phyloP scores from a whole-genome alignment of 2,888 invertebrate species.

The Zeuzera pyrina region DNA sequence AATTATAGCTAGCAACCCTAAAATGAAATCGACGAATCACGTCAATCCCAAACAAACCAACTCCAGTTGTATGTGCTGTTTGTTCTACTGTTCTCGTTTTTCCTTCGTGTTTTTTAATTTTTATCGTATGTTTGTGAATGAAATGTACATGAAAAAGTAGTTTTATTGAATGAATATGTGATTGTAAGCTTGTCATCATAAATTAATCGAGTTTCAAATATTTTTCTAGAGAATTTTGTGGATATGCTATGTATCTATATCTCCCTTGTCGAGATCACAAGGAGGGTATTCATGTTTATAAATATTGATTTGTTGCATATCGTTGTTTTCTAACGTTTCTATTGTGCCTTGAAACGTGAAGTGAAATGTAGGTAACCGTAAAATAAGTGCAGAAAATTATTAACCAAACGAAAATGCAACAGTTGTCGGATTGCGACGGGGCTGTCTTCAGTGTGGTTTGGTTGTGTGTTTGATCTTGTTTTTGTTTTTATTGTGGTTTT shows the following conservation, averaged over 20 bases:
- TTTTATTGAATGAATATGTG: slow-evolving; percentile 36
- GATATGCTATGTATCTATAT: slow-evolving; percentile 25
- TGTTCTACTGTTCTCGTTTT: slow-evolving; percentile 24
- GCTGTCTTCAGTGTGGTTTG: slow-evolving; percentile 36
- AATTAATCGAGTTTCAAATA: slow-evolving; percentile 10
- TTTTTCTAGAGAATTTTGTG: slow-evolving; percentile 21
- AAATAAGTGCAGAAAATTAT: slow-evolving; percentile 21
- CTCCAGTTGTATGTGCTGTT: slow-evolving; percentile 27
- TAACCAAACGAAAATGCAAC: slow-evolving; percentile 47
- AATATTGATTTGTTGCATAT: slow-evolving; percentile 66
- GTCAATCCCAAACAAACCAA: slow-evolving; percentile 38
- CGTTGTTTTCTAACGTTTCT: slow-evolving; percentile 34
- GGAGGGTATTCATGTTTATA: slow-evolving; percentile 65
- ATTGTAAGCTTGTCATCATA: slow-evolving; percentile 8
- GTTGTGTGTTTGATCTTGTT: slow-evolving; percentile 37
- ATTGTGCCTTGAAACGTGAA: slow-evolving; percentile 32
- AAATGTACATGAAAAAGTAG: slow-evolving; percentile 32
- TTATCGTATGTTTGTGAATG: slow-evolving; percentile 47
- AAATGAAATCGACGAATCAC: slow-evolving; percentile 28
- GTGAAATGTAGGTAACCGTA: slow-evolving; percentile 54
- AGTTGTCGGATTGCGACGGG: slow-evolving; percentile 42
- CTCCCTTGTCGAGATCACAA: slow-evolving; percentile 30
- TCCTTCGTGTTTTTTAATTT: slow-evolving; percentile 22
- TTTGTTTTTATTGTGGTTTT: slow-evolving; percentile 34
- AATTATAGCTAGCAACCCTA: slow-evolving; percentile 20